Evolutionary conservation across 2,113 vertebrate species (phyloP), one percentile per base, ranked within the genome.

Genomic region (Cheilinus undulatus): DNA sequence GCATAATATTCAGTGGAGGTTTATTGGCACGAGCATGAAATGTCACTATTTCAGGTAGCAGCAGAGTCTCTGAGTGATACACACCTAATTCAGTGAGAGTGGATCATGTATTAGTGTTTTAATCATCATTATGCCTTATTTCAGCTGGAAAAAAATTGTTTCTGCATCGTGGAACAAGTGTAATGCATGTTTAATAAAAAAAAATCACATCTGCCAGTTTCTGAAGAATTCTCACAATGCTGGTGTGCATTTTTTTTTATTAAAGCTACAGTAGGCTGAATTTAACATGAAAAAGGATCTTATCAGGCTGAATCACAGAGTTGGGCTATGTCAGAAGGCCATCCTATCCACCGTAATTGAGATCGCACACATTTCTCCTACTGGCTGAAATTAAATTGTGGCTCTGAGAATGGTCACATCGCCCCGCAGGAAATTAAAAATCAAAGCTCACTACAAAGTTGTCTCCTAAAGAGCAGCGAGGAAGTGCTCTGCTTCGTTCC

Each of bases 371-470:
- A 60, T 62, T 64, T 68, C 30, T 27, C 28, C 45, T 27, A 6
- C 8, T 9, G 46, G 42, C 49, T 69, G 50, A 66, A 76, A 88
- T 79, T 76, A 28, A 68, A 72, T 78, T 82, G 24, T 76, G 65
- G 24, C 20, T 10, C 45, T 57, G 45, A 71, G 61, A 58, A 42
- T 69, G 57, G 82, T 71, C 71, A 71, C 54, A 69, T 85, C 54
- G 67, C 36, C 36, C 64, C 69, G 60, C 60, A 78, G 76, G 82
- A 83, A 76, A 86, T 88, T 83, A 79, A 89, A 89, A 89, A 80
- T 52, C 76, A 78, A 74, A 68, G 54, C 49, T 26, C 28, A 58
- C 42, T 66, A 61, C 62, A 69, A 54, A 73, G 53, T 46, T 72
- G 34, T 75, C 53, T 70, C 34, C 30, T 22, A 49, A 78, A 78